Percentiles rank a stretch among this genome's conserved stretches.
These are phyloP conservation scores for Chromoteleia sp. DNA, from an alignment of 2,888 invertebrate genomes.

Conservation along the genomic window DNA sequence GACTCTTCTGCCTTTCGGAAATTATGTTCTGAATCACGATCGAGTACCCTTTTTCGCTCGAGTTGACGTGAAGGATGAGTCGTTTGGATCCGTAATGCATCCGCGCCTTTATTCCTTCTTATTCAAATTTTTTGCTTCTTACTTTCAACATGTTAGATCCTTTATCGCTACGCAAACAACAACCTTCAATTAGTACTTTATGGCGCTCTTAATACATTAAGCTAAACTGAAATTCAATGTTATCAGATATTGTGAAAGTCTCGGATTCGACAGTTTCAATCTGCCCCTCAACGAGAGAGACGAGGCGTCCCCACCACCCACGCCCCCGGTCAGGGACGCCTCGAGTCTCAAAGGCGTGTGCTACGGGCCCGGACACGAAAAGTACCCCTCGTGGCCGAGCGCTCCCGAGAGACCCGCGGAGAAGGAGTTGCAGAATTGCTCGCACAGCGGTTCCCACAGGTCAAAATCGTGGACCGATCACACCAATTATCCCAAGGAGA, in stretches of 20 bases:
- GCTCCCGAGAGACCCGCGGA: slow-evolving; percentile 86
- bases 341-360: slow-evolving; percentile 89
- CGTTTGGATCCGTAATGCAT: slow-evolving; percentile 63
- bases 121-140: slow-evolving; percentile 58
- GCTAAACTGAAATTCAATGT: slow-evolving; percentile 67
- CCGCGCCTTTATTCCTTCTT: slow-evolving; percentile 60
- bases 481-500: slow-evolving; percentile 90
- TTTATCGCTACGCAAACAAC: slow-evolving; percentile 63
- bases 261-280: slow-evolving; percentile 84
- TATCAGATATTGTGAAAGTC: slow-evolving; percentile 83
- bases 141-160: slow-evolving; percentile 59
- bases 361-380: slow-evolving; percentile 90
- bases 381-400: slow-evolving; percentile 91
- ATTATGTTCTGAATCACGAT: slow-evolving; percentile 67
- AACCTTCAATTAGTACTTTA: slow-evolving; percentile 69
- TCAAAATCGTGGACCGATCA: slow-evolving; percentile 90
- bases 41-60: slow-evolving; percentile 65
- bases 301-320: slow-evolving; percentile 86
- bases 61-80: slow-evolving; percentile 61
- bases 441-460: slow-evolving; percentile 87
- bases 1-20: slow-evolving; percentile 49
- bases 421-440: slow-evolving; percentile 80
- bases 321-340: slow-evolving; percentile 88
- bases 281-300: slow-evolving; percentile 84
- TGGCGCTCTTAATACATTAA: slow-evolving; percentile 61